Percentiles rank a stretch among this genome's conserved stretches.
Conservation (phyloP, 2,888 invertebrate species). For the Hartigia nigra region DNA sequence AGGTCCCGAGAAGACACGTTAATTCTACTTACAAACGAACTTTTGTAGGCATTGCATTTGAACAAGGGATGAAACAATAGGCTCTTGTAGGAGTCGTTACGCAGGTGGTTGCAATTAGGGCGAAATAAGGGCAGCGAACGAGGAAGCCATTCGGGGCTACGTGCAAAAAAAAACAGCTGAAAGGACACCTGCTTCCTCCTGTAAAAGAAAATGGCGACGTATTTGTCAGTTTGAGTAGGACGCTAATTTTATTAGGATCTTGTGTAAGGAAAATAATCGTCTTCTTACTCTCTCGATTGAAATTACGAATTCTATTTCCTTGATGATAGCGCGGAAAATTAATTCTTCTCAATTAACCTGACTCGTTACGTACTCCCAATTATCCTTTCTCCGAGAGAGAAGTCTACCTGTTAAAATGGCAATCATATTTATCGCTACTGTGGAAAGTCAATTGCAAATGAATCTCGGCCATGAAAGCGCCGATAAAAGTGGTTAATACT, state of each 20-base stretch:
- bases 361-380: neutral
- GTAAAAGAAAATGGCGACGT: neutral
- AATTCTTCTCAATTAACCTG: neutral
- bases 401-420: too few species aligned
- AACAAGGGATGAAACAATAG: neutral
- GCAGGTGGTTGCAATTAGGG: conserved; percentile 25
- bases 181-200: neutral
- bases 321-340: neutral
- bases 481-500: neutral
- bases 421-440: too few species aligned
- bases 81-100: conserved; percentile 17
- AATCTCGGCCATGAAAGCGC: neutral
- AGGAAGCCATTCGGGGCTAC: neutral
- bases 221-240: neutral
- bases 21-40: neutral
- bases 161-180: neutral
- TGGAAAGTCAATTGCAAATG: too few species aligned
- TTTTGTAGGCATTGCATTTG: neutral
- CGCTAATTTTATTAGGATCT: neutral
- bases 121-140: conserved; percentile 12
- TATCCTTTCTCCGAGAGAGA: neutral
- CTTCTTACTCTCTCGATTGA: neutral
- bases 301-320: neutral
- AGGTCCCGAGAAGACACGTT: neutral
- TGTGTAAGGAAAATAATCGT: neutral